Evolutionary conservation across 2,797 vertebrate species (phyloP).

Genomic region (Leucoraja ocellata): DNA sequence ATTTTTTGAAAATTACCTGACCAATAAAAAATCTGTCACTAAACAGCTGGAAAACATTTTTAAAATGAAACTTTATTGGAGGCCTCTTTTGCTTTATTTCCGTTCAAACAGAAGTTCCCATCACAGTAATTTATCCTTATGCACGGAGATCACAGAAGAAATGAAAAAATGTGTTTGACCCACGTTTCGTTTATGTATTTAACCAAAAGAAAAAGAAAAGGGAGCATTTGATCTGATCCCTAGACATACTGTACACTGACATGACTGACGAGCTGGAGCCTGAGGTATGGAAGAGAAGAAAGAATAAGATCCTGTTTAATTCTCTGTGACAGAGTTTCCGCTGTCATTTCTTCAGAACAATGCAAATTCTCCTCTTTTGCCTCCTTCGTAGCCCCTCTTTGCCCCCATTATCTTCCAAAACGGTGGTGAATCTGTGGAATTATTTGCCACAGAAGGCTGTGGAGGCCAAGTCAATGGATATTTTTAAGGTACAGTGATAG

Average conservation of each 20-base stretch:
- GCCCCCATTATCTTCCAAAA: neutral
- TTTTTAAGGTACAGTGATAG: too few relatives aligned
- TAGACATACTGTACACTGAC: constrained; percentile 18
- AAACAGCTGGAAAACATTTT: constrained; percentile 19
- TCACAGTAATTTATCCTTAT: constrained; percentile 3
- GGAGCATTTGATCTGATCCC: constrained; percentile 16
- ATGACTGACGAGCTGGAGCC: constrained; percentile 25
- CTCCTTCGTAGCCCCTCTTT: too few relatives aligned
- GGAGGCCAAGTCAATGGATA: too few relatives aligned
- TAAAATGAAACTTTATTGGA: neutral
- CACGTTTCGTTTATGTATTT: constrained; percentile 27
- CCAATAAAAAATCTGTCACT: neutral
- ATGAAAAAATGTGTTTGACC: constrained; percentile 34
- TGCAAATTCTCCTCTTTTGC: neutral
- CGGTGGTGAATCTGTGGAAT: too few relatives aligned
- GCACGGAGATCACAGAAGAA: constrained; percentile 16
- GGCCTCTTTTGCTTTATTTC: neutral
- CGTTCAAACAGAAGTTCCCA: constrained; percentile 14
- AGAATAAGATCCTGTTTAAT: neutral
- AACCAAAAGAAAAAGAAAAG: constrained; percentile 12
- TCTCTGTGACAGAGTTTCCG: neutral
- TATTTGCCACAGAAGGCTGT: too few relatives aligned
- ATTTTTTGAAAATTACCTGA: neutral
- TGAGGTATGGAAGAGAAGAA: neutral
- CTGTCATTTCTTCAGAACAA: neutral